Conservation (phyloP, 1,140 invertebrate species). For the Drosophila guanche region DNA sequence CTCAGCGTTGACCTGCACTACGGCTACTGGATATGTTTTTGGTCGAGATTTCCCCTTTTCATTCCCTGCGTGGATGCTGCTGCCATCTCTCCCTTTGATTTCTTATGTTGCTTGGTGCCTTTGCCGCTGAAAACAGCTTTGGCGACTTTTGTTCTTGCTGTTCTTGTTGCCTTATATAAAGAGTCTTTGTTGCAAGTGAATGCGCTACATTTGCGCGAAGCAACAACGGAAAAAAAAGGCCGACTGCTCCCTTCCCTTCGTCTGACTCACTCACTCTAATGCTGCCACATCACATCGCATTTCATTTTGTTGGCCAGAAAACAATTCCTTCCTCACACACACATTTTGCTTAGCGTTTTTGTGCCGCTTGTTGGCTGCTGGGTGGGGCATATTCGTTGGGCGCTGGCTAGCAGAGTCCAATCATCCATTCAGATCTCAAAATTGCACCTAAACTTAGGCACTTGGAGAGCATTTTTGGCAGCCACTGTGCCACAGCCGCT, state of each 20-base stretch:
- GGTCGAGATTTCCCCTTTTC: background rate
- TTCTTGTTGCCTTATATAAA: constrained; percentile 44
- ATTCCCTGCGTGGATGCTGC: background rate
- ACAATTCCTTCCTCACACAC: constrained; percentile 45
- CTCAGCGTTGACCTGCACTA: too few species aligned
- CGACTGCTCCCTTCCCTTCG: constrained; percentile 6
- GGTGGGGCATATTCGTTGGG: background rate
- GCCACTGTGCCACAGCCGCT: too few species aligned
- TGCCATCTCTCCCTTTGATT: constrained; percentile 8
- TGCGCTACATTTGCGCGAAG: constrained; percentile 68
- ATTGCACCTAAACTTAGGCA: too few species aligned
- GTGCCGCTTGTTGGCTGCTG: background rate
- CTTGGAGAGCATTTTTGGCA: too few species aligned
- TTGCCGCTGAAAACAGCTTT: constrained; percentile 50
- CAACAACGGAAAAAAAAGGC: background rate
- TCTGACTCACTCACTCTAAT: constrained; percentile 9
- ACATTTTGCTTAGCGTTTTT: constrained; percentile 45
- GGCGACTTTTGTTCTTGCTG: constrained; percentile 34
- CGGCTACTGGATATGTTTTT: background rate
- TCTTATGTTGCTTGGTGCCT: constrained; percentile 31
- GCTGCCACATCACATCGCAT: constrained; percentile 46
- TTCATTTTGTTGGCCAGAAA: constrained; percentile 54
- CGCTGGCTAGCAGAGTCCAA: too few species aligned
- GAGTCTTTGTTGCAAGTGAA: constrained; percentile 69
- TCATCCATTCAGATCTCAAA: too few species aligned